Evolutionary conservation across 2,888 invertebrate genomes (phyloP), one percentile per base, ranked within the genome.

Genomic region (Drosophila longiperda): DNA sequence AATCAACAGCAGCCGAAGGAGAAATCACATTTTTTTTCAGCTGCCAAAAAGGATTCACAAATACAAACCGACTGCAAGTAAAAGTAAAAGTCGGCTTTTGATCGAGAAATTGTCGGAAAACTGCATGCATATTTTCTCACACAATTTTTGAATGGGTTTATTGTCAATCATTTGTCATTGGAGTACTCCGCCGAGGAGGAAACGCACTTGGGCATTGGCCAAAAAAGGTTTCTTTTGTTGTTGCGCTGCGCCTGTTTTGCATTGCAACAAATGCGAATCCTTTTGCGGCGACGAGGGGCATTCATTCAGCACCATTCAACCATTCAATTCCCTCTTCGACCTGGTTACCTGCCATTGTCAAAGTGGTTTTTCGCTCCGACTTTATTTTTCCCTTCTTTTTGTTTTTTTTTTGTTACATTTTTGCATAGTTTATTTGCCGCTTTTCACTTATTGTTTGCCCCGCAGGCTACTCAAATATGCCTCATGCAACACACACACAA

Each of bases 241-340:
- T 79, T 79, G 79, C 79, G 80, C 89, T 81, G 90, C 82, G 83
- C 83, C 84, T 73, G 73, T 82, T 90, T 89, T 87, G 82, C 90
- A 87, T 87, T 65, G 38, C 60, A 49, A 29, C 62, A 66, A 53
- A 61, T 66, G 73, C 74, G 66, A 75, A 75, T 70, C 80, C 81
- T 66, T 79, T 79, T 65, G 80, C 75, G 26, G 50, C n/a, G 36
- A 38, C 68, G 45, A 53, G 62, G 5, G 12, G 68, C 80, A 76
- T 79, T 77, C 85, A 75, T 65, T 73, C 52, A 45, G 55, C 36
- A 36, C 54, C 36, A 54, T 54, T 54, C 54, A 54, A 55, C 45
- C 45, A 45, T 54, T 55, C 36, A 55, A 38, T 17, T 66, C 33
- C 59, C 33, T 55, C 32, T 48, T 23, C 26, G 26, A 26, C 26